A percentile compares a stretch with the other conserved stretches of the same genome.
phyloP scores from a whole-genome alignment of 2,797 vertebrate species.

The Sebastolobus alascanus region DNA sequence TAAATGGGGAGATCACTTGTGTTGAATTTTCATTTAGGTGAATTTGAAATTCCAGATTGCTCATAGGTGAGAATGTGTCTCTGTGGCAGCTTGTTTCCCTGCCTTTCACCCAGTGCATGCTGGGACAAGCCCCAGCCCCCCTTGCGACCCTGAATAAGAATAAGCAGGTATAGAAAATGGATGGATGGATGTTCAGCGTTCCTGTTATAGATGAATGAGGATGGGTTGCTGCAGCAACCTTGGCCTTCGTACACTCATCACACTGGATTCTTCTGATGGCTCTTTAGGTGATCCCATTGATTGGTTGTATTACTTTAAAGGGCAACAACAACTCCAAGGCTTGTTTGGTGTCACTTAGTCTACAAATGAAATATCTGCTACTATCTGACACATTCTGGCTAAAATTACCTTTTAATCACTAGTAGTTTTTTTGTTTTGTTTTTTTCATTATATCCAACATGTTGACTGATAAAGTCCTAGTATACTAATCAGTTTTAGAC shows the following conservation, averaged over 20 bases:
- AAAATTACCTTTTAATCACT: not conserved
- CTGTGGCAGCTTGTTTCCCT: not conserved
- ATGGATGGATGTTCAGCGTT: slow-evolving; percentile 46
- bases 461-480: not conserved
- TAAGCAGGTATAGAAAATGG: slow-evolving; percentile 46
- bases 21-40: not conserved
- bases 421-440: not conserved
- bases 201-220: slow-evolving; percentile 40
- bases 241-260: slow-evolving; percentile 61
- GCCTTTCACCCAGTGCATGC: slow-evolving; percentile 25
- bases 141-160: slow-evolving; percentile 52
- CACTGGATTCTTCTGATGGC: slow-evolving; percentile 44
- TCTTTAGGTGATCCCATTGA: slow-evolving; percentile 51
- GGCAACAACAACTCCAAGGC: slow-evolving; percentile 23
- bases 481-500: not conserved
- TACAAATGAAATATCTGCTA: slow-evolving; percentile 2
- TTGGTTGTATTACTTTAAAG: slow-evolving; percentile 40
- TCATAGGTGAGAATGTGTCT: not conserved
- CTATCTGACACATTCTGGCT: not conserved
- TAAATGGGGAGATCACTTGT: not conserved
- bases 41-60: slow-evolving; percentile 2
- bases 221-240: slow-evolving; percentile 55
- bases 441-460: not conserved
- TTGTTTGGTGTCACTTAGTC: slow-evolving; percentile 30
- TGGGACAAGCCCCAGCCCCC: slow-evolving; percentile 28